Conservation (phyloP, 2,888 invertebrate genomes). For the Chromoteleia sp. region DNA sequence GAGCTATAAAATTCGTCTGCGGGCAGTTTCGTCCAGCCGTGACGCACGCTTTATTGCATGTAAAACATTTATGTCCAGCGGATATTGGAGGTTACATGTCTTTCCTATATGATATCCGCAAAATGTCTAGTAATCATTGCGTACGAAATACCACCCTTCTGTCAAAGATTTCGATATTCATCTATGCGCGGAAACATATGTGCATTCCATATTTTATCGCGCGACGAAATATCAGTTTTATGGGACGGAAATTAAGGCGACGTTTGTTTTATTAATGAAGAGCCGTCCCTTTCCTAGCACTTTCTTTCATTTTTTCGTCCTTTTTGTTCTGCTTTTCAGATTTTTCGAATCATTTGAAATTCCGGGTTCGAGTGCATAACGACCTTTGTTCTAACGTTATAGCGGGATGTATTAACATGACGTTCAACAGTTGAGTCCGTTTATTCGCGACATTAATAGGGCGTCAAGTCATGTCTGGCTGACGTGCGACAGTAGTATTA, state of each 20-base stretch:
- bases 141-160: constrained; percentile 64
- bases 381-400: constrained; percentile 48
- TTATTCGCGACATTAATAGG: constrained; percentile 74
- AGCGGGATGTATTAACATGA: constrained; percentile 77
- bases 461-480: constrained; percentile 67
- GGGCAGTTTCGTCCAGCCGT: constrained; percentile 84
- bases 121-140: constrained; percentile 70
- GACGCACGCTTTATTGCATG: constrained; percentile 84
- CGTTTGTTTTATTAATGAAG: constrained; percentile 29
- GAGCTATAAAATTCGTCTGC: constrained; percentile 84
- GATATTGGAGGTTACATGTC: constrained; percentile 79
- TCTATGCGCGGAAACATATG: constrained; percentile 64
- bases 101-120: constrained; percentile 68
- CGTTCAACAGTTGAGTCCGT: constrained; percentile 82
- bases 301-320: neutral
- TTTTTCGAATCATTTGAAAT: constrained; percentile 4
- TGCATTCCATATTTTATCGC: constrained; percentile 60
- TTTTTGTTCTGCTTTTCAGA: neutral
- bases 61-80: constrained; percentile 83
- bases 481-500: constrained; percentile 70
- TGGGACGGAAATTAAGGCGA: constrained; percentile 20
- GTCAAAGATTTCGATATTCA: constrained; percentile 67
- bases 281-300: neutral
- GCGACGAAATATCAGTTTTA: constrained; percentile 42
- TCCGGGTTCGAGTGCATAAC: constrained; percentile 32